These are phyloP conservation scores for Sarcoramphus papa DNA, from an alignment of 2,797 vertebrate genomes.

Conservation along the genomic window DNA sequence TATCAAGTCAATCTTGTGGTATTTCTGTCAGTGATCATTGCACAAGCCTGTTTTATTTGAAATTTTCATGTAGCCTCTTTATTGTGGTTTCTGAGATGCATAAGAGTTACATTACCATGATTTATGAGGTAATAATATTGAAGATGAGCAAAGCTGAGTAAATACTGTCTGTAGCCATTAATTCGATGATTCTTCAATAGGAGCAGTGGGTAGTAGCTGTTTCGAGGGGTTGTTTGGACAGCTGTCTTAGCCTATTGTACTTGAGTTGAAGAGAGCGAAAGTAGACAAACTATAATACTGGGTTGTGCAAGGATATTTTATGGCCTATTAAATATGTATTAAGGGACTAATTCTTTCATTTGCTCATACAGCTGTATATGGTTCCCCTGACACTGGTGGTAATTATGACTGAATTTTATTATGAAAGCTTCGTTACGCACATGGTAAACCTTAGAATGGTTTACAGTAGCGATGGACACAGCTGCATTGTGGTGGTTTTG, in stretches of 20 bases:
- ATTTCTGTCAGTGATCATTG: not conserved
- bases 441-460: not conserved
- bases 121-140: not conserved
- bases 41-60: not conserved
- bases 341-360: slow-evolving; percentile 30
- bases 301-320: slow-evolving; percentile 15
- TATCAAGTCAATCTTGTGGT: not conserved
- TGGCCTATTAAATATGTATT: slow-evolving; percentile 32
- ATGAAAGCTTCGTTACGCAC: not conserved
- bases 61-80: not conserved
- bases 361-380: slow-evolving; percentile 11
- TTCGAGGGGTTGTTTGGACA: not conserved
- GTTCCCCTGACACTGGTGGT: slow-evolving; percentile 23
- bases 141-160: not conserved
- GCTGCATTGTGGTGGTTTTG: not conserved
- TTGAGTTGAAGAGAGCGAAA: not conserved
- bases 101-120: not conserved
- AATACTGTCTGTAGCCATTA: not conserved
- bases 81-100: not conserved
- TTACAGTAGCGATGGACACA: not conserved
- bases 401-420: slow-evolving; percentile 44
- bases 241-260: not conserved
- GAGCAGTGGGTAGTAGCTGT: not conserved
- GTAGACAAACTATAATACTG: not conserved
- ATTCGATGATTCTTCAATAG: not conserved